These are phyloP conservation scores for Sclerodermus sp. DNA, from an alignment of 2,888 invertebrate species.

Conservation along the genomic window DNA sequence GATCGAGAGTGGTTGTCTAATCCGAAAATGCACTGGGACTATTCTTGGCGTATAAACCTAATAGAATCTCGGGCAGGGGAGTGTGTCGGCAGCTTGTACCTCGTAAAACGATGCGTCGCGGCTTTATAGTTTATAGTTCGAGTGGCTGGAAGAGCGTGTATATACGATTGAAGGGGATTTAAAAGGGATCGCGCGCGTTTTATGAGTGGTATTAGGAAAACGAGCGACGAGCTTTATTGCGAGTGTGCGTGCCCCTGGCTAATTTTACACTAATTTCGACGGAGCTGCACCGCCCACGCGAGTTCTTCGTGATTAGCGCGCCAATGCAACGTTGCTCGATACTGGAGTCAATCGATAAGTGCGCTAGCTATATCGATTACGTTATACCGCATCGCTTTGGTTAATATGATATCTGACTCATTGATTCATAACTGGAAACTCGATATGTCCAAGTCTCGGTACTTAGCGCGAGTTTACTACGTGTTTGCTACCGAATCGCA, in stretches of 20 bases:
- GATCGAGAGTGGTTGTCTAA: no score
- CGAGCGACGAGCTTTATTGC: conserved; percentile 27
- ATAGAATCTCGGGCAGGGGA: conserved; percentile 30
- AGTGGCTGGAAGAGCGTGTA: conserved; percentile 29
- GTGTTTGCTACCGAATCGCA: no score
- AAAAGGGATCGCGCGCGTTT: conserved; percentile 49
- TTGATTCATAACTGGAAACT: no score
- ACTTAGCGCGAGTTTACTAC: no score
- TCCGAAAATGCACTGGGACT: no score
- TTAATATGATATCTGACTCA: no score
- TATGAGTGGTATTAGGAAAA: conserved; percentile 44
- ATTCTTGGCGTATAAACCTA: conserved; percentile 19
- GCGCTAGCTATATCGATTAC: no score
- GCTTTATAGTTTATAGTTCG: conserved; percentile 51
- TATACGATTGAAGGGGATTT: conserved; percentile 47
- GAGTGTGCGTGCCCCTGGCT: conserved; percentile 18
- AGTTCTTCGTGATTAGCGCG: no score
- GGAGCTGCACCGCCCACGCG: conserved; percentile 7
- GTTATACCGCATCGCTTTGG: no score
- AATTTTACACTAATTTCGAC: conserved; percentile 28
- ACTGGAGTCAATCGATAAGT: no score
- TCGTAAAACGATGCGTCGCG: conserved; percentile 38
- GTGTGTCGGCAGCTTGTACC: conserved; percentile 39
- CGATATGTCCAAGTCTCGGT: no score
- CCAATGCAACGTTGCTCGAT: no score